These are phyloP conservation scores for Otus sunia DNA, from an alignment of 2,113 vertebrate species.

Conservation along the genomic window DNA sequence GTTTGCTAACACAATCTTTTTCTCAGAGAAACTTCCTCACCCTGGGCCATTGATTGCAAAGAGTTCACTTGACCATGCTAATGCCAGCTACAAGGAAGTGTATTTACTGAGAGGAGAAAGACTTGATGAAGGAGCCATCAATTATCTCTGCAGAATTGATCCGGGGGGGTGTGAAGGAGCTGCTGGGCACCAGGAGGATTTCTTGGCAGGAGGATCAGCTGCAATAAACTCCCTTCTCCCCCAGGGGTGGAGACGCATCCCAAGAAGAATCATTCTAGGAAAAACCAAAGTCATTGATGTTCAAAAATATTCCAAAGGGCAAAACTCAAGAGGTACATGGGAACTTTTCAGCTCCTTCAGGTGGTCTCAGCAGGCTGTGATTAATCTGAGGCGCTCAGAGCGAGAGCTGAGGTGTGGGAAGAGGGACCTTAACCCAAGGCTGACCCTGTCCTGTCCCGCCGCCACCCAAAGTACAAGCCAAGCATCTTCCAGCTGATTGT, in stretches of 20 bases:
- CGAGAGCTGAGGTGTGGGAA: not conserved
- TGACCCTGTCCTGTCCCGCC: rapidly evolving
- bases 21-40: slow-evolving; percentile 33
- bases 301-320: not conserved
- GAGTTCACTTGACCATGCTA: slow-evolving; percentile 43
- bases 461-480: not conserved
- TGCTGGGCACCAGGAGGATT: not conserved
- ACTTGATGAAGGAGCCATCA: slow-evolving; percentile 26
- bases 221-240: not conserved
- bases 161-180: not conserved
- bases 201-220: not conserved
- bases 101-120: slow-evolving; percentile 33
- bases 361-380: not conserved
- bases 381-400: not conserved
- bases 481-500: not conserved
- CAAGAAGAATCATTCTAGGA: not conserved
- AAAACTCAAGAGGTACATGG: not conserved
- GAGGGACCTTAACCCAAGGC: not conserved
- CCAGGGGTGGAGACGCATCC: rapidly evolving
- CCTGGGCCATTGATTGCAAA: not conserved
- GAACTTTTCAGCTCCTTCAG: not conserved
- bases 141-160: slow-evolving; percentile 12
- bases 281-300: not conserved
- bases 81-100: not conserved
- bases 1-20: slow-evolving; percentile 49